Base-by-base conservation (phyloP, 2,113 vertebrate genomes). In the Alethe castanea region DNA sequence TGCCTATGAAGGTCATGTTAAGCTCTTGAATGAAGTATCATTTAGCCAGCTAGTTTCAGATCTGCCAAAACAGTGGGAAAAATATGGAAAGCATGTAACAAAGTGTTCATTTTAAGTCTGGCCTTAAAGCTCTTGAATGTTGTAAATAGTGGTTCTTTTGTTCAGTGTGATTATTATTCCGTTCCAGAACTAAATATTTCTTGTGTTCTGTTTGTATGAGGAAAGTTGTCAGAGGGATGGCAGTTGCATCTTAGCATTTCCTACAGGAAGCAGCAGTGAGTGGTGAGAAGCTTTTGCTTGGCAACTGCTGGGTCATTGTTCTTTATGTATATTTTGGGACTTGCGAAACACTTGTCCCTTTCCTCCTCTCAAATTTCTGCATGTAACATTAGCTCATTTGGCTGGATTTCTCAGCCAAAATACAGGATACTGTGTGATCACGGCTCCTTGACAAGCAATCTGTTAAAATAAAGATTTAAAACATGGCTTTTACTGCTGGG, bases 291-390 rank as follows among this genome's bases (percentile, higher is more conserved):
- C 53, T 76, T 64, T 5, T 38, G 42, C 71, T 87, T 94, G 88
- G 90, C 86, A 87, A 17, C 85, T 79, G 24, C 57, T 74, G 18
- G 35, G 29, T 92, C 65, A 59, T 94, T 95, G 53, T 92, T 97
- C 81, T 83, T 80, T 45, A 15, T n/a, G 22, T 65, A 4, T 92
- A 29, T 89, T 95, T 97, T 74, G 71, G 52, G 28, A 65, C 71
- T 91, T 78, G 45, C 18, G 61, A n/a, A 85, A 66, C 36, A 19
- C 45, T 74, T 74, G 52, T 40, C 24, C 64, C 33, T 94, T 86
- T 85, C 31, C 61, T 88, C 9, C 25, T 86, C 60, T 74, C 50
- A 24, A 36, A 48, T 62, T 97, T 78, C 47, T 86, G n/a, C 31
- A 4, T n/a, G 18, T 67, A 48, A 48, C 22, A 8, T 54, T 10